phyloP scores from a whole-genome alignment of 2,113 vertebrate genomes.

The Ia io region DNA sequence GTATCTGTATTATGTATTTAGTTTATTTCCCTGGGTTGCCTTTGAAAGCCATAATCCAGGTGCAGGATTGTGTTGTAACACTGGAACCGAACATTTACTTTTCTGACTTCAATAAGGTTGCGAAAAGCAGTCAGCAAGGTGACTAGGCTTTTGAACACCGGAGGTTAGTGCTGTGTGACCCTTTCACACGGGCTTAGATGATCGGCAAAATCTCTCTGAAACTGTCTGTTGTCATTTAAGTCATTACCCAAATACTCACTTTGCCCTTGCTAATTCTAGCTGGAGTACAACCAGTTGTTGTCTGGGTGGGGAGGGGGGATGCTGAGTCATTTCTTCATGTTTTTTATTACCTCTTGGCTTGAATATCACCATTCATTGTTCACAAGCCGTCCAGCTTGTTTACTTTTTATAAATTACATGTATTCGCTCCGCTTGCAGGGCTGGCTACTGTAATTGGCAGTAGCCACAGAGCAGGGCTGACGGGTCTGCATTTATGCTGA shows the following conservation, averaged over 20 bases:
- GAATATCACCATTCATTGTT: constrained; percentile 54
- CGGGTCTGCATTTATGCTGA: constrained; percentile 61
- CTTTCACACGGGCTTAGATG: not conserved
- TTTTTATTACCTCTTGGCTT: constrained; percentile 74
- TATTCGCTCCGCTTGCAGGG: constrained; percentile 65
- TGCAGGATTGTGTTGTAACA: not conserved
- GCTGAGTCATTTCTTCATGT: constrained; percentile 67
- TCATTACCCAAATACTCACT: not conserved
- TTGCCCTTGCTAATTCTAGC: not conserved
- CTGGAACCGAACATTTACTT: not conserved
- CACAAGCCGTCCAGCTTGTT: constrained; percentile 61
- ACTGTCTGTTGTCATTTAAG: not conserved
- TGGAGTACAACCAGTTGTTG: constrained; percentile 40
- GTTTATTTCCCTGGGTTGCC: not conserved
- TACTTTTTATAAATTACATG: constrained; percentile 74
- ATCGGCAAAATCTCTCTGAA: not conserved
- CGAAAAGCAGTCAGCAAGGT: not conserved
- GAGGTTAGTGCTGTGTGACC: not conserved
- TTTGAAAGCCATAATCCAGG: not conserved
- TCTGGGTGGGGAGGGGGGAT: constrained; percentile 19
- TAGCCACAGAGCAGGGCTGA: constrained; percentile 60
- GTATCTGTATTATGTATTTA: not conserved
- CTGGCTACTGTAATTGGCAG: constrained; percentile 71
- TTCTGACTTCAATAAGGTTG: not conserved
- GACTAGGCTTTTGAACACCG: not conserved